phyloP scores from a whole-genome alignment of 2,888 invertebrate species.

The Dastarcus helophoroides region DNA sequence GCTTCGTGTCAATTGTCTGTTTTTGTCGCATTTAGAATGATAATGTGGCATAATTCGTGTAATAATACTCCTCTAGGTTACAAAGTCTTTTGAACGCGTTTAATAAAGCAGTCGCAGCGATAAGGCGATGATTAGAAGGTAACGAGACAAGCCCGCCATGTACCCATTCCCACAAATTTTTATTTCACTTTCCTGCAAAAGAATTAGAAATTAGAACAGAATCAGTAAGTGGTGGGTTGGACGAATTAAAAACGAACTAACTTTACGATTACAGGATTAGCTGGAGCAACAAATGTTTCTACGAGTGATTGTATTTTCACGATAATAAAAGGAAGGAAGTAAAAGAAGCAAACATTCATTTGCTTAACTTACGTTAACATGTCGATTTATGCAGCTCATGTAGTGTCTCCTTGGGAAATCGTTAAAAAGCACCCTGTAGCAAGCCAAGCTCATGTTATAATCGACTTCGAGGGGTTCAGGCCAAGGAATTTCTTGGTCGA shows the following conservation, averaged over 20 bases:
- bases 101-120: too few relatives aligned
- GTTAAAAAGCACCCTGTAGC: conserved; percentile 32
- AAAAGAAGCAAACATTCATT: conserved; percentile 2
- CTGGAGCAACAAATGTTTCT: neutral
- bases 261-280: too few relatives aligned
- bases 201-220: too few relatives aligned
- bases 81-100: too few relatives aligned
- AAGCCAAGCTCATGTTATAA: conserved; percentile 38
- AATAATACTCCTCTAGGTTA: too few relatives aligned
- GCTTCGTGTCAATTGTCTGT: too few relatives aligned
- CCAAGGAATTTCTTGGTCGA: conserved; percentile 15
- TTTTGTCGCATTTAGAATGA: too few relatives aligned
- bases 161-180: conserved; percentile 50
- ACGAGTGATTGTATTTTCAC: neutral
- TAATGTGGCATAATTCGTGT: too few relatives aligned
- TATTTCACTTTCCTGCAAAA: conserved; percentile 52
- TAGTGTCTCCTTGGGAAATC: conserved; percentile 57
- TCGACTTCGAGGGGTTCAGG: conserved; percentile 30
- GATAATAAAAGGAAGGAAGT: conserved; percentile 2
- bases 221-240: conserved; percentile 2
- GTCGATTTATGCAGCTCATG: conserved; percentile 62
- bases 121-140: too few relatives aligned
- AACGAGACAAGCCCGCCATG: too few relatives aligned
- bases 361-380: conserved; percentile 53
- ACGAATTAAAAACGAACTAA: too few relatives aligned